Evolutionary conservation across 2,113 vertebrate species (phyloP), one percentile per base, ranked within the genome.

Genomic region (Centropristis striata): DNA sequence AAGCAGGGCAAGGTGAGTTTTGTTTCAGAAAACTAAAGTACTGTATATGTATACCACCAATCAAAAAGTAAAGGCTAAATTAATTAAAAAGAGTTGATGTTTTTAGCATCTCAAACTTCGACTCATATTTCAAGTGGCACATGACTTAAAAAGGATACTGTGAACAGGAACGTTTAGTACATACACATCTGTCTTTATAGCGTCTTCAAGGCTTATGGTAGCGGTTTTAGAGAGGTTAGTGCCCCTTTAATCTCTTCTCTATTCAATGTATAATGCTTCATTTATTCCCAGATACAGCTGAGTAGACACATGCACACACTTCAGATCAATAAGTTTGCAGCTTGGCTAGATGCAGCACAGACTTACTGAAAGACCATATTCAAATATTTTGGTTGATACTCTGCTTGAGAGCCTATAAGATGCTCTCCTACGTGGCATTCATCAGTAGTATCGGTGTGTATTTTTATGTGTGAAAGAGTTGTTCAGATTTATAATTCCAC

Each of bases 1-100:
- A 97, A 96, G 77, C 98, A 99, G 92, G 96, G 96, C 83, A 99
- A 98, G 96, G 98, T 99, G 94, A 71, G 75, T 16, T 54, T 61
- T 67, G 20, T 39, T 42, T 2, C 46, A 51, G 1, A 25, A 60
- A 57, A 21, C 27, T 39, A 13, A 10, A 39, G 20, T 10, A 2
- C 4, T 54, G 8, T 23, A 3, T 53, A 2, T 51, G 16, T 46
- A 9, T 55, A 15, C 13, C 64, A 47, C 4, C 46, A 16, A 8
- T 49, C 13, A 12, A 2, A 55, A n/a, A 28, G 42, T 2, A 12
- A 55, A n/a, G 47, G 20, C 32, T 15, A 2, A 23, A 21, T 50
- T 39, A 11, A 9, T 14, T 10, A 49, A 42, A 42, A 42, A 42
- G 41, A 42, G 41, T 13, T 42, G 12, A 42, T 36, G 46, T 32